A percentile compares a stretch with the other conserved stretches of the same genome.
Conservation (phyloP, 1,140 invertebrate species). For the Drosophila repleta region DNA sequence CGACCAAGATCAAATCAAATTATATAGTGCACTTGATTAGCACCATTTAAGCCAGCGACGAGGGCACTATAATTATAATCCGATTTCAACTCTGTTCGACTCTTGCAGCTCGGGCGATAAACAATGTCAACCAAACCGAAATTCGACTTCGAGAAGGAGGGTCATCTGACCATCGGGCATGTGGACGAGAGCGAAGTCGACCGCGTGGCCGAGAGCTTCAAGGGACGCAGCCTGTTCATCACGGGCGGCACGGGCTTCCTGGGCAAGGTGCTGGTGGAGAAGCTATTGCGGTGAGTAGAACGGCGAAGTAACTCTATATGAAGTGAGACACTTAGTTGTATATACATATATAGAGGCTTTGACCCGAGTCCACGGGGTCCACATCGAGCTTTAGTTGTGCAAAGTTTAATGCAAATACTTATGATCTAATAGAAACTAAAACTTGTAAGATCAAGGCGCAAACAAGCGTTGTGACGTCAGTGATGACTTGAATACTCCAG, state of each 20-base stretch:
- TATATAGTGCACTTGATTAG: slow-evolving; percentile 68
- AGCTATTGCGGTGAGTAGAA: slow-evolving; percentile 87
- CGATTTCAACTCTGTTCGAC: neutral
- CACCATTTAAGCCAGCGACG: slow-evolving; percentile 25
- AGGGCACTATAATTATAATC: slow-evolving; percentile 15
- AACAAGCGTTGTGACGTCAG: neutral
- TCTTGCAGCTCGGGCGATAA: slow-evolving; percentile 4
- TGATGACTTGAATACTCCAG: too few relatives aligned
- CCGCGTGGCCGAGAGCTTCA: slow-evolving; percentile 85
- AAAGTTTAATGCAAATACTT: neutral
- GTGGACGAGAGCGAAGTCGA: slow-evolving; percentile 83
- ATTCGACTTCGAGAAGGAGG: slow-evolving; percentile 73
- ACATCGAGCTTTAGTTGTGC: neutral
- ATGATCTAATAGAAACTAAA: neutral
- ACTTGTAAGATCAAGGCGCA: neutral
- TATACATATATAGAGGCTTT: too few relatives aligned
- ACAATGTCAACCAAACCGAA: slow-evolving; percentile 75
- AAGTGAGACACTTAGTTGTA: neutral
- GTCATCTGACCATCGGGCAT: slow-evolving; percentile 59
- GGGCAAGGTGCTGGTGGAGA: slow-evolving; percentile 95
- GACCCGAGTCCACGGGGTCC: neutral
- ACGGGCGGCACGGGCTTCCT: slow-evolving; percentile 93
- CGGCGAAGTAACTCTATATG: neutral
- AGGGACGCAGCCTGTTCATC: slow-evolving; percentile 85
- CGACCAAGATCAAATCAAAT: slow-evolving; percentile 72